Evolutionary conservation across 1,140 invertebrate genomes (phyloP), one percentile per base, ranked within the genome.

Genomic region (Musca domestica): DNA sequence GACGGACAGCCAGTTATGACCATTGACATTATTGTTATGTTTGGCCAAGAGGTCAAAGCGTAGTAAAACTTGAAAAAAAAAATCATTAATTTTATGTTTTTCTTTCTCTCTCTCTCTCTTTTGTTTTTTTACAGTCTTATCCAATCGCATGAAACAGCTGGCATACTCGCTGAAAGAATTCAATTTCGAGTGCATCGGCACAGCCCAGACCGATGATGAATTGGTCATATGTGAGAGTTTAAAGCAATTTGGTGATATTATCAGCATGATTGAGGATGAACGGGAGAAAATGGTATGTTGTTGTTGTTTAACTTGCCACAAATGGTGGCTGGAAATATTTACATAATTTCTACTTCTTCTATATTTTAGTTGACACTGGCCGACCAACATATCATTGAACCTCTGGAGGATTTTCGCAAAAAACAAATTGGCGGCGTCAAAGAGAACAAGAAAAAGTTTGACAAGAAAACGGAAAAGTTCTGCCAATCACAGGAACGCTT

Each of bases 401-500:
- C 95, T 12, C 83, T 98, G 77, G 95, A 98, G 84, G 89, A 88
- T 63, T 98, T 98, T 84, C 87, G 96, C 64, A 97, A 97, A 81
- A 92, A 95, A 72, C 92, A 96, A 77, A 98, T 98, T 74, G 95
- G 94, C 15, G 91, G 90, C 66, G 95, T 95, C 22, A 96, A 97
- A 89, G 94, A 96, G 73, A 94, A 94, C 64, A 97, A 97, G 82
- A 98, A 98, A 83, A 95, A 95, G 81, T 98, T 98, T 84, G 95
- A 98, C 78, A 98, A 98, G 78, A 95, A 98, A 83, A 98, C 96
- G 1, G 88, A 92, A 34, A 98, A 98, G 84, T 98, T 98, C 85
- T 98, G 95, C 83, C 91, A 95, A 83, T 94, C 92, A 73, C 92
- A 98, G 83, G 96, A 98, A 83, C 87, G 94, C 71, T 95, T 97